Evolutionary conservation across 2,113 vertebrate species (phyloP), one percentile per base, ranked within the genome.

Genomic region (Phrynocephalus versicolor): DNA sequence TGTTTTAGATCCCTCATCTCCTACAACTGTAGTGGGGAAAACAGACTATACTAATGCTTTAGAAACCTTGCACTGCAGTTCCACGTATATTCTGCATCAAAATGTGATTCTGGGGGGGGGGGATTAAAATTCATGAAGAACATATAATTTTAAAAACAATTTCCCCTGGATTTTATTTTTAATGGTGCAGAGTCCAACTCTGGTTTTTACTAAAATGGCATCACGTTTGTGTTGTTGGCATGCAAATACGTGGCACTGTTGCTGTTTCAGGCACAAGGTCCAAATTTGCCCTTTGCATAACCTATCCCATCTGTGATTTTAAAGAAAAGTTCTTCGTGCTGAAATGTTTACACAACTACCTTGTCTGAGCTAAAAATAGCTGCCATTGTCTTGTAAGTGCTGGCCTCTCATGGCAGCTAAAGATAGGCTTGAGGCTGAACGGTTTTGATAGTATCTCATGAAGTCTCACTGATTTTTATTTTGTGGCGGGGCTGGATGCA

Each of bases 391-490:
- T 37, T 64, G 33, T 4, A 69, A 82, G 65, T 45, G 77, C 89
- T 85, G 84, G 88, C 45, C 92, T 87, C 84, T 90, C 30, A 13
- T 19, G 65, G 30, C 35, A 74, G 10, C 58, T 62, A 18, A 89
- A 82, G 65, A 58, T 27, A 71, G 67, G n/a, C 83, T n/a, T 58
- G 25, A 87, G 74, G 51, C 84, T 51, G 35, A 91, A 35, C 55
- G 41, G 67, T 65, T 88, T 2, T 64, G 83, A 72, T 88, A 84
- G 87, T 90, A 89, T 51, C 70, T 85, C n/a, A 80, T 6, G 82
- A 67, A 0, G 0, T 89, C 72, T 81, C 89, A 95, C 79, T 90
- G 91, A 94, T 94, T 93, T 91, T 85, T 85, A 80, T 85, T 80
- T 76, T n/a, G 55, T 30, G 60, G n/a, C 21, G 71, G 81, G 85